Conservation (phyloP, 2,888 invertebrate species). For the Chydorus sphaericus region DNA sequence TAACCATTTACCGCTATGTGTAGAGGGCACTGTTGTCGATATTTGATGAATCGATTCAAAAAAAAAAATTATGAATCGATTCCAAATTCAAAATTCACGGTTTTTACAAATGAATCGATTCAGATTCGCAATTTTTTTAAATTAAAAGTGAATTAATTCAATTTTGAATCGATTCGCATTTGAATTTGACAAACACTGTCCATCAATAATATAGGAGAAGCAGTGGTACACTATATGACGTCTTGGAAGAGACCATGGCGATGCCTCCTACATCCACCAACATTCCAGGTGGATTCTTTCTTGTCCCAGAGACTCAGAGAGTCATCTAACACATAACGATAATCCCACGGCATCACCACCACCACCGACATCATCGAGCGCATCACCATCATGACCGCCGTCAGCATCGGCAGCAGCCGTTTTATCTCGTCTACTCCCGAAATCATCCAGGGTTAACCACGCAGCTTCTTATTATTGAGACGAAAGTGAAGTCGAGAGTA, state of each 20-base stretch:
- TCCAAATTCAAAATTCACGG: too few relatives aligned
- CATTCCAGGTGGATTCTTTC: not conserved
- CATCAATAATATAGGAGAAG: not conserved
- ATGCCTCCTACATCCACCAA: not conserved
- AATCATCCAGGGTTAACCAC: slow-evolving; percentile 42
- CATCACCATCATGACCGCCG: slow-evolving; percentile 19
- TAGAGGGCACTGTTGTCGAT: too few relatives aligned
- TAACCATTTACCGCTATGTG: too few relatives aligned
- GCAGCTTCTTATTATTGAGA: not conserved
- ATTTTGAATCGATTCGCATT: too few relatives aligned
- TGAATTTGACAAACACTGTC: too few relatives aligned
- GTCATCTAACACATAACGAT: not conserved
- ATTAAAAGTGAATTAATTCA: too few relatives aligned
- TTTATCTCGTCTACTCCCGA: slow-evolving; percentile 69
- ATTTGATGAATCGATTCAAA: too few relatives aligned
- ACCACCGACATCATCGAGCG: slow-evolving; percentile 28
- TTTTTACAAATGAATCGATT: too few relatives aligned
- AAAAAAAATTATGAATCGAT: too few relatives aligned
- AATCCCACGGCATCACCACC: slow-evolving; percentile 22
- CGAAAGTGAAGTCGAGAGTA: not conserved
- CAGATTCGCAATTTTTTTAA: too few relatives aligned
- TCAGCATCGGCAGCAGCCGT: slow-evolving; percentile 50
- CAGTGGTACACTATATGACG: not conserved
- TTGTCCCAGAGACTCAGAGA: not conserved
- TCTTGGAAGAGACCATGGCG: slow-evolving; percentile 14